Evolutionary conservation across 2,888 invertebrate species (phyloP), one percentile per base, ranked within the genome.

Genomic region (Piscicola geometra): DNA sequence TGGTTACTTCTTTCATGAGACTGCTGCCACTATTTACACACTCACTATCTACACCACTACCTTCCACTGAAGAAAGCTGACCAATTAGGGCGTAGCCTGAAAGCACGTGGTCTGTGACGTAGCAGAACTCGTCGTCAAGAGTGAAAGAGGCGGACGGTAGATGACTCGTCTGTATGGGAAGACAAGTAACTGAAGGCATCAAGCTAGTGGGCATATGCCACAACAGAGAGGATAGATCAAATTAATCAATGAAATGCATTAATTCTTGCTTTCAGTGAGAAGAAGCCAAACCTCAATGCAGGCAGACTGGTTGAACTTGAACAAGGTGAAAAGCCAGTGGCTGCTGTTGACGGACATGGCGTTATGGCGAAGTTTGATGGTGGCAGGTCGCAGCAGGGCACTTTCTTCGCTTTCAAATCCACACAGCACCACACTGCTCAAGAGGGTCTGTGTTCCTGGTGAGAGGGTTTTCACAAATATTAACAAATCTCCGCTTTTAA

Each of bases 381-480:
- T 5, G n/a, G 60, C 60, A 15, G 60, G 12, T 25, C n/a, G 9
- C 12, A 15, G 25, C 3, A 56, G n/a, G 60, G 25, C 5, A 21
- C n/a, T 25, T 21, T 25, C 60, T n/a, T 56, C n/a, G 25, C 25
- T n/a, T 21, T 56, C 60, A 5, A 56, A 56, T 3, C n/a, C 60
- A 56, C 60, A 56, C 60, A 56, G n/a, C 21, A 56, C 60, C 60
- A 56, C 60, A 56, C 60, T 56, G 25, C 60, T 56, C 60, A 56
- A 56, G 25, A 56, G 60, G 21, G 60, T 56, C 25, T 56, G 60
- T 5, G 60, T 56, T 25, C 60, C 60, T 56, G 21, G n/a, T 56
- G 25, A 41, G n/a, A n/a, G n/a, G n/a, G n/a, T n/a, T n/a, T n/a
- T n/a, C n/a, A n/a, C n/a, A n/a, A n/a, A n/a, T n/a, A n/a, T n/a